Conservation (phyloP, 2,113 vertebrate genomes). For the Syrmaticus mikado region DNA sequence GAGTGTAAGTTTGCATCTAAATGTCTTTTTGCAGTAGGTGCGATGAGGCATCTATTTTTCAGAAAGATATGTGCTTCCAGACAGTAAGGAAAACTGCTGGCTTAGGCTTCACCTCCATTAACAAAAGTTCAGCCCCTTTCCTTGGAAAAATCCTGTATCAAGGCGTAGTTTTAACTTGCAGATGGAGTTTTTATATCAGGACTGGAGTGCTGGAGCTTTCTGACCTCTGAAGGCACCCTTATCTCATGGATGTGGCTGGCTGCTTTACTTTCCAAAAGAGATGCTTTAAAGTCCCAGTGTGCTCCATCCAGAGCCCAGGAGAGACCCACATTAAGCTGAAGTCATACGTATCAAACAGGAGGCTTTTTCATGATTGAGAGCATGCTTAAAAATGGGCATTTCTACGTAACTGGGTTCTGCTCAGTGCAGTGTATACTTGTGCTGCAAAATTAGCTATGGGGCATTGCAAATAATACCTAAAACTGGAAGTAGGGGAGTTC, state of each 20-base stretch:
- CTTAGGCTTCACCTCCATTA: not conserved
- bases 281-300: accelerated
- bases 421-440: not conserved
- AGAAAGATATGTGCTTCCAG: not conserved
- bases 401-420: not conserved
- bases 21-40: not conserved
- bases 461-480: not conserved
- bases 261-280: not conserved
- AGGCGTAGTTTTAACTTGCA: not conserved
- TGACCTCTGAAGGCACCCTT: not conserved
- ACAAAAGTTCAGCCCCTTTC: not conserved
- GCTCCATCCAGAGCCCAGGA: not conserved
- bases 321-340: not conserved
- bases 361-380: not conserved
- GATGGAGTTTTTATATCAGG: not conserved
- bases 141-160: not conserved
- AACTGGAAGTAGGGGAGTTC: not conserved
- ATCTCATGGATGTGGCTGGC: not conserved
- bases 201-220: not conserved
- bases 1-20: not conserved
- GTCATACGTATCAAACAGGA: not conserved
- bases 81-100: not conserved
- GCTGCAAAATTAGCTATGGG: not conserved
- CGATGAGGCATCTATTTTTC: not conserved
- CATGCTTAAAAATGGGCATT: not conserved